Evolutionary conservation across 2,113 vertebrate species (phyloP), one percentile per base, ranked within the genome.

Genomic region (Spea multiplicata): DNA sequence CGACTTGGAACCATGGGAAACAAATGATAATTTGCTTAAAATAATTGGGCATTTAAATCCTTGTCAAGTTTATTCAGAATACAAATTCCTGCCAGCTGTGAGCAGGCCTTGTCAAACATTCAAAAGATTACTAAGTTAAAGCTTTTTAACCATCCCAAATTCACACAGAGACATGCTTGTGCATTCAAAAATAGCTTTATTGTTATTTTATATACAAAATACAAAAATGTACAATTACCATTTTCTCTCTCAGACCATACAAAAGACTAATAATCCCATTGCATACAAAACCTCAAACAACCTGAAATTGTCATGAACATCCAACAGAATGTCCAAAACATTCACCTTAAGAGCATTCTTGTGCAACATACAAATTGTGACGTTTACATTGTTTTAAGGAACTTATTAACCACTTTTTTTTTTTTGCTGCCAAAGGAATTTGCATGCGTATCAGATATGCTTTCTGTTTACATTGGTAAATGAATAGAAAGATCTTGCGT

Each of bases 201-300:
- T 74, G 70, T 76, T 30, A 64, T 78, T 78, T 50, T 92, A 86
- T 85, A 83, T 94, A 93, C 87, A 95, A 95, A 94, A 95, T 90
- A 90, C 82, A 86, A 87, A 87, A 88, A 91, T 92, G 92, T 95
- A 95, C 91, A 92, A 86, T 88, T 82, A 77, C 82, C 78, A 82
- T 82, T 87, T 91, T 85, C 86, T 66, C 75, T 85, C 85, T 83
- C 82, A 82, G 93, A 84, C 86, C 84, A 78, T 91, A 90, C 88
- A 88, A 86, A 91, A 88, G 88, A 89, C 68, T 88, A 80, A 69
- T 80, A 17, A 71, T 52, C 13, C 47, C 61, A 78, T 72, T 78
- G 44, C 83, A 88, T 88, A 88, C 86, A 45, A 59, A 74, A 84
- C 82, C 85, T 7, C 30, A 52, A 7, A 80, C 74, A 84, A 47